These are phyloP conservation scores for Campopleginae sp. DNA, from an alignment of 2,888 invertebrate species.

Conservation along the genomic window DNA sequence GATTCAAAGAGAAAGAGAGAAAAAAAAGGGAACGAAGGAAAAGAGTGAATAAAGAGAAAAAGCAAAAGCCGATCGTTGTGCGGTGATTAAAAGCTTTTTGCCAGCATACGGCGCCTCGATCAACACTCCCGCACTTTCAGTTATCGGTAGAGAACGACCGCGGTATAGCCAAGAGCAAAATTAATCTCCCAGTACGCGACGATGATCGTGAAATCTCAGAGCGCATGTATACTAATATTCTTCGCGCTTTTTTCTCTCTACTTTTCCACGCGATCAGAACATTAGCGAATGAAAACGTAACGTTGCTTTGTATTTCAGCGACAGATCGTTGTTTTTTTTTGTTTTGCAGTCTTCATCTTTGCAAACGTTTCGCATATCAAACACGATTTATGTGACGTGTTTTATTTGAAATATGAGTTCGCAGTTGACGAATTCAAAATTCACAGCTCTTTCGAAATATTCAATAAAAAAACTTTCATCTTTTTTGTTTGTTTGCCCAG, in stretches of 20 bases:
- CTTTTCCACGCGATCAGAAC: constrained; percentile 28
- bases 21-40: background rate
- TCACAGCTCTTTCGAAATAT: background rate
- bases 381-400: background rate
- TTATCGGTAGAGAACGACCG: constrained; percentile 52
- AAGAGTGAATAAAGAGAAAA: constrained; percentile 51
- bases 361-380: background rate
- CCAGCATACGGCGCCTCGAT: constrained; percentile 57
- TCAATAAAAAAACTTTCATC: background rate
- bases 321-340: constrained; percentile 44
- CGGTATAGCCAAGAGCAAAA: constrained; percentile 57
- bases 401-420: background rate
- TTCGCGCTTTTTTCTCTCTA: constrained; percentile 18
- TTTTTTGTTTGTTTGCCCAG: constrained; percentile 4
- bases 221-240: constrained; percentile 3
- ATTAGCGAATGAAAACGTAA: constrained; percentile 34
- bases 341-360: background rate
- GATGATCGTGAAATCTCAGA: constrained; percentile 56
- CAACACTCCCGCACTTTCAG: constrained; percentile 49
- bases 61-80: constrained; percentile 63
- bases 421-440: background rate
- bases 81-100: constrained; percentile 69
- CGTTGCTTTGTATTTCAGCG: constrained; percentile 36
- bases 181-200: constrained; percentile 62
- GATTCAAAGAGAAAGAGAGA: background rate